These are phyloP conservation scores for Pterostichus madidus DNA, from an alignment of 2,888 invertebrate genomes.

Conservation along the genomic window DNA sequence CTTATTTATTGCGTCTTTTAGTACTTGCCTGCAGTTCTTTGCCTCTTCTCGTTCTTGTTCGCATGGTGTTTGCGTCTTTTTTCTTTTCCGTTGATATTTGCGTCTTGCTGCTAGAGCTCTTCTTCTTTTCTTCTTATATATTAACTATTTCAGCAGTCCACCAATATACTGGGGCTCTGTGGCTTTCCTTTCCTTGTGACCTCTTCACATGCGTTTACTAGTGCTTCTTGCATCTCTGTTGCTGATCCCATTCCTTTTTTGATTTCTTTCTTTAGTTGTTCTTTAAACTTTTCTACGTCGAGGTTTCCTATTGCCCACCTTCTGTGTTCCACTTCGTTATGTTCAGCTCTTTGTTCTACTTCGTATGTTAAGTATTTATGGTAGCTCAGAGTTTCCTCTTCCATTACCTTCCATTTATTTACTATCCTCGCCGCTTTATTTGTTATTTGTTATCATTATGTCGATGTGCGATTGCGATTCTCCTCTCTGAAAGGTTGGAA, in stretches of 20 bases:
- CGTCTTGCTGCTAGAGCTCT: not conserved
- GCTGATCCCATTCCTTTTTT: not conserved
- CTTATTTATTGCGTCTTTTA: not conserved
- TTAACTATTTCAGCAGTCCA: conserved; percentile 4
- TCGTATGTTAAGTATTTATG: not conserved
- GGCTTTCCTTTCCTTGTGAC: not conserved
- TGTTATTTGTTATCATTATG: not conserved
- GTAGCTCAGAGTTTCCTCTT: not conserved
- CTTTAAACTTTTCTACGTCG: not conserved
- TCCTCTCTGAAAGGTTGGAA: conserved; percentile 27
- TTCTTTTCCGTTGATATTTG: not conserved
- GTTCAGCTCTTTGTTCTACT: not conserved
- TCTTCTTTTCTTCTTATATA: too few species aligned
- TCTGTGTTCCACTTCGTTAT: not conserved
- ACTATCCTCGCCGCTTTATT: not conserved
- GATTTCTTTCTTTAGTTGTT: not conserved
- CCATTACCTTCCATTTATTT: not conserved
- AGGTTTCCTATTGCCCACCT: not conserved
- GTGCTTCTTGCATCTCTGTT: not conserved
- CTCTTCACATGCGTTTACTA: not conserved
- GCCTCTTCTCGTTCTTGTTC: conserved; percentile 24
- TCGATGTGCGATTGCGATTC: not conserved
- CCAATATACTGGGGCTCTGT: conserved; percentile 28
- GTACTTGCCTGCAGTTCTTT: conserved; percentile 1
- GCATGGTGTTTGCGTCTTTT: not conserved